Evolutionary conservation across 2,888 invertebrate genomes (phyloP), one percentile per base, ranked within the genome.

Genomic region (Diloba caeruleocephala): DNA sequence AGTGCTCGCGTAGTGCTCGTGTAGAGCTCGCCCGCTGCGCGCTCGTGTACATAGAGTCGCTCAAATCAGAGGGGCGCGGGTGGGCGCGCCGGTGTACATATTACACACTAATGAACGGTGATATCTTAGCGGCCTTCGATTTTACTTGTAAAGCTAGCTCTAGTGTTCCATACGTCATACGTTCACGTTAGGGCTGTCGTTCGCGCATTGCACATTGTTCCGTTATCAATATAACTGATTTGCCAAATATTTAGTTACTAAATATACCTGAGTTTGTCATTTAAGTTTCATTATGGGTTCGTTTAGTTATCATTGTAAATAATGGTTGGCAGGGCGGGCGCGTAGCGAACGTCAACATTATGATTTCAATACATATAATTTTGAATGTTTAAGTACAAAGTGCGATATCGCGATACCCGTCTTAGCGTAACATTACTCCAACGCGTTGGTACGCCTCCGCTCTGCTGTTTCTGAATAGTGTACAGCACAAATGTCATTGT

Each of bases 91-190:
- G 28, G n/a, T 90, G 89, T 90, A 91, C 81, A 92, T 90, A 92
- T 83, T 87, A 88, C 78, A 78, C 82, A 79, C 82, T 90, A 92
- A 90, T 90, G 88, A 92, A 90, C 87, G 88, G 93, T 93, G 93
- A 93, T 93, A 92, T 89, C 84, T 87, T 92, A 92, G 93, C 93
- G 93, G 93, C 93, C 93, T 93, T 93, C 88, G 89, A 92, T 91
- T 90, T 87, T 87, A 91, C 89, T 90, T 92, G 90, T 92, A 92
- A 91, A 91, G 90, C 88, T 92, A 92, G 92, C 82, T 88, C 82
- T 92, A 92, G 87, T 85, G 82, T 84, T 77, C 81, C 79, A 73
- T 76, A 76, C 74, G 79, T 79, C 79, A 73, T 79, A 77, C 77
- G 78, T 74, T 76, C 73, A 72, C 69, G 79, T 74, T 69, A 75